Evolutionary conservation across 2,113 vertebrate species (phyloP).

Genomic region (Paramisgurnus dabryanus): DNA sequence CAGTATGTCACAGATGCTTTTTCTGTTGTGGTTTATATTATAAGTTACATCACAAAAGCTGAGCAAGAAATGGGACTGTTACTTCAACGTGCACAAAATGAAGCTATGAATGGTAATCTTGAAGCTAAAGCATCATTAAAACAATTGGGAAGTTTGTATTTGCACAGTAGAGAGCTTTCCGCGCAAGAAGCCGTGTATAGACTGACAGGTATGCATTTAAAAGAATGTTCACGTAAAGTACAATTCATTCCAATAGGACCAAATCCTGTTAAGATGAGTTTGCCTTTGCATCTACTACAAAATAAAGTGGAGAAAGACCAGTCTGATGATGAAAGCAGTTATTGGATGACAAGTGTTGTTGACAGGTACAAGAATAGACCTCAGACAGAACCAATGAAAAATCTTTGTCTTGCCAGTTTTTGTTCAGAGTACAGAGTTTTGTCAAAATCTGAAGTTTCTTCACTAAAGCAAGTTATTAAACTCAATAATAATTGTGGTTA

Average conservation of each 20-base stretch:
- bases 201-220: slow-evolving; percentile 1
- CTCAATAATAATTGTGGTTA: neutral
- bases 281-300: slow-evolving; percentile 3
- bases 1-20: slow-evolving; percentile 26
- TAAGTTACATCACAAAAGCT: slow-evolving; percentile 47
- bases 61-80: slow-evolving; percentile 47
- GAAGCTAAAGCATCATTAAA: slow-evolving; percentile 39
- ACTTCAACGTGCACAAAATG: slow-evolving; percentile 8
- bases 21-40: slow-evolving; percentile 34
- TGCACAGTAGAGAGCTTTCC: slow-evolving; percentile 44
- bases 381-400: neutral
- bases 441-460: neutral
- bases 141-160: slow-evolving; percentile 23
- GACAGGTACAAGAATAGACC: slow-evolving; percentile 27
- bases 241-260: slow-evolving; percentile 19
- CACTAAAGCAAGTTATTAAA: neutral
- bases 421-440: slow-evolving; percentile 24
- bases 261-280: slow-evolving; percentile 12
- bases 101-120: neutral
- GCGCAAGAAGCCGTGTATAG: slow-evolving; percentile 45
- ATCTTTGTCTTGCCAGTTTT: slow-evolving; percentile 18
- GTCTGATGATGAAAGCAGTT: neutral
- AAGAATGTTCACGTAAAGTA: slow-evolving; percentile 40
- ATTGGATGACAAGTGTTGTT: slow-evolving; percentile 36
- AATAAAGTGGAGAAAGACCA: neutral